phyloP scores from a whole-genome alignment of 2,888 invertebrate species.

The Eilema caniola region DNA sequence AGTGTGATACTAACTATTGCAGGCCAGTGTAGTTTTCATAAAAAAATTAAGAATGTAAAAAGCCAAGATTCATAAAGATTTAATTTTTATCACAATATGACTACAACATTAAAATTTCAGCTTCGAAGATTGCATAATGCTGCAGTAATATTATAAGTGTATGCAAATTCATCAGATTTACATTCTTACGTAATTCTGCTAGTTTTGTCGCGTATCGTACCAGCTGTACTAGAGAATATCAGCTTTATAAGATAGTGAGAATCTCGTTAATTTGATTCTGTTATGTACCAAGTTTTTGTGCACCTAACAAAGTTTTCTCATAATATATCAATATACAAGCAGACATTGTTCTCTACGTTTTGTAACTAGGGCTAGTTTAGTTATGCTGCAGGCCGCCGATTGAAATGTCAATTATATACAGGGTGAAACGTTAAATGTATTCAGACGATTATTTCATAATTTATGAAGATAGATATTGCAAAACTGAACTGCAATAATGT shows the following conservation, averaged over 20 bases:
- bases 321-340: too few relatives aligned
- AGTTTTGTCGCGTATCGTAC: not conserved
- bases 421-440: too few relatives aligned
- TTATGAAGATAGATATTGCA: too few relatives aligned
- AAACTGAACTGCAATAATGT: too few relatives aligned
- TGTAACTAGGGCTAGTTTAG: too few relatives aligned
- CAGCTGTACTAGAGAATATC: slow-evolving; percentile 3
- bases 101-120: slow-evolving; percentile 16
- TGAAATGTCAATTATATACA: too few relatives aligned
- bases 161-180: slow-evolving; percentile 21
- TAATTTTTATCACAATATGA: not conserved
- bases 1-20: too few relatives aligned
- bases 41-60: not conserved
- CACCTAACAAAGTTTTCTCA: too few relatives aligned
- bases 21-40: not conserved
- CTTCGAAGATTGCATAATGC: slow-evolving; percentile 18
- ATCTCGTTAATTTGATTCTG: not conserved
- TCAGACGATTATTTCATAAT: too few relatives aligned
- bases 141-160: slow-evolving; percentile 9
- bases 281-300: too few relatives aligned
- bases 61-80: not conserved
- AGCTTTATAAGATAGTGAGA: not conserved
- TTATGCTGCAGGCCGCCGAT: too few relatives aligned
- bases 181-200: slow-evolving; percentile 19
- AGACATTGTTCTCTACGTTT: too few relatives aligned